A percentile compares a stretch with the other conserved stretches of the same genome.
phyloP scores from a whole-genome alignment of 2,888 invertebrate genomes.

The Rhimphoctona megacephalus region DNA sequence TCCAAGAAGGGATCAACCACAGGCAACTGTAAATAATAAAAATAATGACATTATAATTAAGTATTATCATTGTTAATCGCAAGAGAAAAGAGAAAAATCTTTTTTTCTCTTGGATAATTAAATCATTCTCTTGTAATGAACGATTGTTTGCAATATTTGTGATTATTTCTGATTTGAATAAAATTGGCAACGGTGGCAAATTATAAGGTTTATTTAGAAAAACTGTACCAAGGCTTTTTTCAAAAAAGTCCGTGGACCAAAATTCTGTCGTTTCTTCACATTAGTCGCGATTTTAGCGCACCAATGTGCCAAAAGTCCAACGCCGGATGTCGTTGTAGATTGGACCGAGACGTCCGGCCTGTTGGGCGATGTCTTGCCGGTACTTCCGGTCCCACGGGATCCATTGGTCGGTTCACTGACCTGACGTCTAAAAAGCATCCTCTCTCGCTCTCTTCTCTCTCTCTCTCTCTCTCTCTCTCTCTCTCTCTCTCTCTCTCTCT shows the following conservation, averaged over 20 bases:
- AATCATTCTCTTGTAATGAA: not conserved
- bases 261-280: conserved; percentile 81
- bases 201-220: not conserved
- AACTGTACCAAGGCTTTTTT: conserved; percentile 80
- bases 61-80: not conserved
- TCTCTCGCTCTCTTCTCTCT: no score
- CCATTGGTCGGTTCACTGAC: conserved; percentile 78
- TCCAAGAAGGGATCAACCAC: conserved; percentile 96
- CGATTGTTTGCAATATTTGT: not conserved
- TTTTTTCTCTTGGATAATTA: no score
- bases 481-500: conserved; percentile 32
- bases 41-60: not conserved
- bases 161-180: not conserved
- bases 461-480: no score
- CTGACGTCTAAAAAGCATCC: conserved; percentile 81
- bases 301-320: conserved; percentile 81
- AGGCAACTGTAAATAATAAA: conserved; percentile 88
- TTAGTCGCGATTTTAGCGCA: conserved; percentile 82
- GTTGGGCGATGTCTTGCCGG: conserved; percentile 71
- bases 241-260: conserved; percentile 78
- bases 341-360: conserved; percentile 74
- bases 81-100: not conserved
- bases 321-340: conserved; percentile 74
- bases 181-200: not conserved
- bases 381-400: conserved; percentile 71